phyloP scores from a whole-genome alignment of 2,113 vertebrate genomes.

The Spea bombifrons region DNA sequence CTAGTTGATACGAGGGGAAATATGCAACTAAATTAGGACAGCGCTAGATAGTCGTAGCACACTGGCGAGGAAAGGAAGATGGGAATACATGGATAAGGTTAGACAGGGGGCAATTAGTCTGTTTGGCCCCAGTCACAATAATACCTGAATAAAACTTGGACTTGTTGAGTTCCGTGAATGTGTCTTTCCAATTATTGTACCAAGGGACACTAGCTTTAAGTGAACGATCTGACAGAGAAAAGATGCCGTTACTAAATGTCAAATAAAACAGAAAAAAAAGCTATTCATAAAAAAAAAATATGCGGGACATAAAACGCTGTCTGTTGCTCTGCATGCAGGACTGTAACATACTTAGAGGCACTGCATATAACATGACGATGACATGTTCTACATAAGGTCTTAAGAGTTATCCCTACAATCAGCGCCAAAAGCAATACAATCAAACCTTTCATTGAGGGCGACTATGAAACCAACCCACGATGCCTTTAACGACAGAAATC shows the following conservation, averaged over 20 bases:
- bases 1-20: slow-evolving; percentile 51
- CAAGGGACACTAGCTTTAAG: slow-evolving; percentile 89
- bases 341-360: neutral
- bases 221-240: slow-evolving; percentile 84
- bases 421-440: too few species aligned
- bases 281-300: neutral
- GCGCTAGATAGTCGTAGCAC: slow-evolving; percentile 55
- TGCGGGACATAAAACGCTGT: neutral
- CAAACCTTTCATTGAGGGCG: too few species aligned
- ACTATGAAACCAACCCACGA: too few species aligned
- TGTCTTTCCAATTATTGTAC: slow-evolving; percentile 89
- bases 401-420: too few species aligned
- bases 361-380: too few species aligned
- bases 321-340: neutral
- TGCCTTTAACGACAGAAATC: too few species aligned
- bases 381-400: too few species aligned
- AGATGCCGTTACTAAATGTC: slow-evolving; percentile 64
- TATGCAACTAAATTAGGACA: slow-evolving; percentile 50
- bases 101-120: slow-evolving; percentile 54
- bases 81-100: slow-evolving; percentile 54
- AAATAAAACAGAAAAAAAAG: slow-evolving; percentile 26
- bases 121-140: slow-evolving; percentile 63
- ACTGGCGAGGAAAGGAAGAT: slow-evolving; percentile 55
- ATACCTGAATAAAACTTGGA: slow-evolving; percentile 84
- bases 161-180: slow-evolving; percentile 81